Evolutionary conservation across 2,797 vertebrate genomes (phyloP), one percentile per base, ranked within the genome.

Genomic region (Distichodus sexfasciatus): DNA sequence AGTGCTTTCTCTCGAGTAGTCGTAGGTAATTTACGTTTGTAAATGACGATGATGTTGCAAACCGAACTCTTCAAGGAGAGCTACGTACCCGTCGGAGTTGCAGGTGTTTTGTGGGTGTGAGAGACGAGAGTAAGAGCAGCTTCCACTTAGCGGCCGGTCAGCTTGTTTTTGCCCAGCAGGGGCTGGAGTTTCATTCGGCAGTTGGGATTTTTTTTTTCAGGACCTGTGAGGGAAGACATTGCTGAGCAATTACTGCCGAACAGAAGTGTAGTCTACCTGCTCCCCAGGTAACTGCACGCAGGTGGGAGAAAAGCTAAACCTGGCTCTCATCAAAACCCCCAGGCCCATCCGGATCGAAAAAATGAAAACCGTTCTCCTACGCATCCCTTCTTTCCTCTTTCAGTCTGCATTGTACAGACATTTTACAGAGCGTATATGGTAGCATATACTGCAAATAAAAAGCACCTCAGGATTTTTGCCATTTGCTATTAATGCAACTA

Each of bases 191-290:
- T 19, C 66, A 58, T 5, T 21, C 48, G 2, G 46, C 5, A 54
- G 41, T 61, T 51, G 46, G 63, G 66, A 69, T 54, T 71, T 63
- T 76, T 76, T 54, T 71, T 63, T 76, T 76, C 47, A 70, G 26
- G 54, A 55, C 60, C 58, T 57, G 48, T 59, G 66, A 29, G 24
- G 69, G 53, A 65, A 69, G 66, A 69, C 76, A 72, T 76, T 81
- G 72, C 73, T 70, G 72, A 57, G 71, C 76, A 79, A 79, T 83
- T 83, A 77, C 76, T 60, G 66, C 31, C 21, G 26, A 76, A 74
- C 73, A 74, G 71, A 79, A 76, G 74, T 62, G 64, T 61, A 17
- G 62, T 68, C 68, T 75, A 71, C 66, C 61, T 79, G 63, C 73
- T 74, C 67, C 71, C 72, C 66, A 75, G 79, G 75, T 76, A 74